Conservation (phyloP, 2,888 invertebrate genomes). For the Folsomia candida region DNA sequence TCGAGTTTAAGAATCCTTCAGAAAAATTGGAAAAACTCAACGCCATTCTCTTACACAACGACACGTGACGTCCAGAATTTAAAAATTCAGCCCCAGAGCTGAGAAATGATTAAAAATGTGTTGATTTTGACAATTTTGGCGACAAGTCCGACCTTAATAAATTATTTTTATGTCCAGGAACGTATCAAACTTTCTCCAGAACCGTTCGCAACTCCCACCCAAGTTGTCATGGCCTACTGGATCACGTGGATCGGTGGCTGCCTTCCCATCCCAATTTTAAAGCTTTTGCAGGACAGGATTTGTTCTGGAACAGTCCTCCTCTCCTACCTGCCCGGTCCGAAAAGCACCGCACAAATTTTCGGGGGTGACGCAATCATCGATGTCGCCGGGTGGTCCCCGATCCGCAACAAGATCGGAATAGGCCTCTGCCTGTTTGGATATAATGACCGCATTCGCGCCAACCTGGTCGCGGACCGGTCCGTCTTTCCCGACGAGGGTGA, state of each 20-base stretch:
- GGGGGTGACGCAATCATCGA: slow-evolving; percentile 35
- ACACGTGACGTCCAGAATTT: no score
- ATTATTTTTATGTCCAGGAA: no score
- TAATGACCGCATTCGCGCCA: slow-evolving; percentile 11
- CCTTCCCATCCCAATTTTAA: slow-evolving; percentile 10
- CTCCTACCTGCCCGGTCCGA: slow-evolving; percentile 40
- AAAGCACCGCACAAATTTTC: slow-evolving; percentile 25
- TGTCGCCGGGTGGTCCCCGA: slow-evolving; percentile 38
- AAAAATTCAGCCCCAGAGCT: no score
- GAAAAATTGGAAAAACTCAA: no score
- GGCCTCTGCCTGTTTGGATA: slow-evolving; percentile 12
- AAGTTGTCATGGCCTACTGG: slow-evolving; percentile 18
- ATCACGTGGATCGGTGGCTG: slow-evolving; percentile 19
- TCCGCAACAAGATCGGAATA: slow-evolving; percentile 32
- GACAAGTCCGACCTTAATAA: no score
- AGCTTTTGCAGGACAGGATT: neutral
- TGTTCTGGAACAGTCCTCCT: slow-evolving; percentile 34
- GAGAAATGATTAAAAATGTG: no score
- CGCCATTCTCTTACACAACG: no score
- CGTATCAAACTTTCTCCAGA: neutral
- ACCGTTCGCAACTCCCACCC: slow-evolving; percentile 4
- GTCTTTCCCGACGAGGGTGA: slow-evolving; percentile 10
- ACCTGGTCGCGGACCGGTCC: slow-evolving; percentile 8
- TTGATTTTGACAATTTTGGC: no score
- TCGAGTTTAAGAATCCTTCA: no score